Base-by-base conservation (phyloP, 2,888 invertebrate genomes). In the Drosophila setosimentum region DNA sequence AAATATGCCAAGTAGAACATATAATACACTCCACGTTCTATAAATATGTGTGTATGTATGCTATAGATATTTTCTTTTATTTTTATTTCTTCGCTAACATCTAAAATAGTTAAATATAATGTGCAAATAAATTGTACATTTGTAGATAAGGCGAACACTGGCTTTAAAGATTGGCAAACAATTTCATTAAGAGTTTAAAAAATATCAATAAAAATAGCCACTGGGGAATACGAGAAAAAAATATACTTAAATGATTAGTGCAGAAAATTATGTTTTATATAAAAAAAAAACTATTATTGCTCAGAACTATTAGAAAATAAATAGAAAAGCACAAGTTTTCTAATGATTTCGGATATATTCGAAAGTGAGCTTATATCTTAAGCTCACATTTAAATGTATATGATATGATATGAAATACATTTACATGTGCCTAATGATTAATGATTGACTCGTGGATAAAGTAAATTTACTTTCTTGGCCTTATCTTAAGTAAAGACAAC, bases 1-100 rank as follows among this genome's bases (percentile, higher is more conserved):
- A 85, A 89, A 89, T 84, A 78, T 85, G 80, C 76, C 85, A 84
- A 67, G 72, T 57, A 70, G 70, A 80, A 76, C 82, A 67, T 78
- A 72, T 84, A 89, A 85, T 82, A 82, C 84, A 77, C 87, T 89
- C 87, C 24, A 40, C 49, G 27, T 37, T 70, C 6, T 60, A 63
- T 57, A 63, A 42, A 55, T 64, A 53, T 68, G 37, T 29, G 30
- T 29, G 11, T 32, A 16, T 57, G 24, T 55, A 21, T 48, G 18
- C 37, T 49, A 32, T 16, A 7, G 11, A 18, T 53, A 53, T 42
- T 27, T 7, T 55, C n/a, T n/a, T 13, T 33, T 53, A 18, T 53
- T 24, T 55, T 27, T 40, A 68, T 59, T 42, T 76, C 40, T 42
- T 76, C 21, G 48, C 59, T 7, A 21, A 21, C 59, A 66, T 51